Conservation (phyloP, 2,113 vertebrate genomes). For the Amphiprion ocellaris region DNA sequence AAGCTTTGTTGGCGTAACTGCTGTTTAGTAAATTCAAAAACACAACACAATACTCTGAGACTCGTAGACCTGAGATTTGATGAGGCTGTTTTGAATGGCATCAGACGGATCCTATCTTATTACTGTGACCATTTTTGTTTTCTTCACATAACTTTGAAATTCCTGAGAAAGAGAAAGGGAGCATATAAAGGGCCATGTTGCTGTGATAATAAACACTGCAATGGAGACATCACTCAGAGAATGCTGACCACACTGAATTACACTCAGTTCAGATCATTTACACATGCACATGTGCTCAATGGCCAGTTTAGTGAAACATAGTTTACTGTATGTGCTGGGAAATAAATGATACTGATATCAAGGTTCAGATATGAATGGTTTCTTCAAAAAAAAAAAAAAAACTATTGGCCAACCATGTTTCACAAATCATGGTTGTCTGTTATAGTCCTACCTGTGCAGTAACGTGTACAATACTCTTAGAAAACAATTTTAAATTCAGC, state of each 20-base stretch:
- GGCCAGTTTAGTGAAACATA: conserved; percentile 10
- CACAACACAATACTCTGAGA: conserved; percentile 72
- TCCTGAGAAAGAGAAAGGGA: conserved; percentile 31
- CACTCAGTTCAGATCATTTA: conserved; percentile 33
- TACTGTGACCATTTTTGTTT: conserved; percentile 67
- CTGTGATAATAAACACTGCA: conserved; percentile 62
- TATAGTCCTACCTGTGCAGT: neutral
- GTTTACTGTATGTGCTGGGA: conserved; percentile 13
- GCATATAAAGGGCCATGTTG: conserved; percentile 27
- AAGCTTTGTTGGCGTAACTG: conserved; percentile 75
- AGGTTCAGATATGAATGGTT: neutral
- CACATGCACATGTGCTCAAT: conserved; percentile 26
- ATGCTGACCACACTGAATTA: conserved; percentile 12
- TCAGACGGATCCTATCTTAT: conserved; percentile 61
- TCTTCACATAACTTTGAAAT: conserved; percentile 60
- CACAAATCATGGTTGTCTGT: neutral
- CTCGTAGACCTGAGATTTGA: conserved; percentile 64
- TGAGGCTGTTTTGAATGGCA: conserved; percentile 68
- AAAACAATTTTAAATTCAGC: neutral
- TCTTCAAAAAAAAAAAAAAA: neutral
- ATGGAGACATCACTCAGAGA: conserved; percentile 42
- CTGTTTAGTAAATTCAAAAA: conserved; percentile 77
- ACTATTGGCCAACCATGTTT: neutral
- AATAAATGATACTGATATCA: neutral
- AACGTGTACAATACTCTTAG: neutral